Evolutionary conservation across 1,140 invertebrate species (phyloP).

Genomic region (Cepaea nemoralis): DNA sequence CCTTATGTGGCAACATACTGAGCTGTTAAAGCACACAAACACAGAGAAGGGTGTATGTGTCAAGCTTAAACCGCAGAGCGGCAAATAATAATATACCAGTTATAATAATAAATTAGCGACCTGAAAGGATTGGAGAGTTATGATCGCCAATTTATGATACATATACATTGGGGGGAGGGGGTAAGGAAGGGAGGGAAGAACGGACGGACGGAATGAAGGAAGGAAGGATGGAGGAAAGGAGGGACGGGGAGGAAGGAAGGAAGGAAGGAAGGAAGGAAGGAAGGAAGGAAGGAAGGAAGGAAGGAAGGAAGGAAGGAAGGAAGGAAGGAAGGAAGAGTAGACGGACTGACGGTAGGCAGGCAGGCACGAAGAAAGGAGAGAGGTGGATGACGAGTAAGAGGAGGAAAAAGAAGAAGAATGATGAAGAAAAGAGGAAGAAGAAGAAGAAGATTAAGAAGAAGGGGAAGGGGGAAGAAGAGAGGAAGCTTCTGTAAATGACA

Average conservation of each 20-base stretch:
- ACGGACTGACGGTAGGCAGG: background rate
- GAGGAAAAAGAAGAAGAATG: background rate
- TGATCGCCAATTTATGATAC: no score
- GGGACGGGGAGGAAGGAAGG: background rate
- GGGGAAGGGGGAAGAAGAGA: background rate
- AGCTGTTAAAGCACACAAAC: no score
- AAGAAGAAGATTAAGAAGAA: background rate
- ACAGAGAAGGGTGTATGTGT: no score
- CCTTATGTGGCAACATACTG: no score
- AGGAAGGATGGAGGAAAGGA: background rate
- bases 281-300: background rate
- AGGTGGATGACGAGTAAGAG: background rate
- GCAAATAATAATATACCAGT: no score
- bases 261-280: background rate
- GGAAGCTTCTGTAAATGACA: no score
- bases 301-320: background rate
- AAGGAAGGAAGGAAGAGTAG: background rate
- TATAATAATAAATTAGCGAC: no score
- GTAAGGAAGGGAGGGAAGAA: background rate
- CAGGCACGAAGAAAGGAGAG: no score
- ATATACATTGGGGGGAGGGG: no score
- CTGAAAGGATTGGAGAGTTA: no score
- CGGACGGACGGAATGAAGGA: background rate
- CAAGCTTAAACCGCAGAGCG: no score
- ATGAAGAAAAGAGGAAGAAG: background rate